These are phyloP conservation scores for Lethenteron reissneri DNA, from an alignment of 2,113 vertebrate genomes.

Conservation along the genomic window DNA sequence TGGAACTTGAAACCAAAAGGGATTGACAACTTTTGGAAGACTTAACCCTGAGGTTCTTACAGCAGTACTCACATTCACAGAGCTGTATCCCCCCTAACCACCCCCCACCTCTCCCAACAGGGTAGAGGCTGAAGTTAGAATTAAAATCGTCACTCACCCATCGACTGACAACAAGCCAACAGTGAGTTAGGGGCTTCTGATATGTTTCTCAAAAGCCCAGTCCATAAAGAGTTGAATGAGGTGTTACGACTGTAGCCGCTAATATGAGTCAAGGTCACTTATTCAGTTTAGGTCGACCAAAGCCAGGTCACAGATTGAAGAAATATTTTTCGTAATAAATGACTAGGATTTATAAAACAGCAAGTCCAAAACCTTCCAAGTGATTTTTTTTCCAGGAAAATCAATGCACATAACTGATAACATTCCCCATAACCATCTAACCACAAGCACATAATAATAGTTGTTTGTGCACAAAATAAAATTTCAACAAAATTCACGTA, in stretches of 20 bases:
- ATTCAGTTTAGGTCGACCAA: background rate
- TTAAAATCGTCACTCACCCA: background rate
- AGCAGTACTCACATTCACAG: background rate
- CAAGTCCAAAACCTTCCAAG: too few relatives aligned
- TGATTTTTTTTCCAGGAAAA: too few relatives aligned
- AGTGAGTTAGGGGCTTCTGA: background rate
- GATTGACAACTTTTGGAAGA: background rate
- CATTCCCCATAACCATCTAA: too few relatives aligned
- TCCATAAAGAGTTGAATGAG: background rate
- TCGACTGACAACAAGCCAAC: background rate
- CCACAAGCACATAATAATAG: too few relatives aligned
- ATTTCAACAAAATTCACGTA: too few relatives aligned
- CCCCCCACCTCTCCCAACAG: background rate
- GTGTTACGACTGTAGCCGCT: background rate
- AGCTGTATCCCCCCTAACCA: background rate
- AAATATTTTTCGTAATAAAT: background rate
- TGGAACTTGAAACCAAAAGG: background rate
- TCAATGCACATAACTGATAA: too few relatives aligned
- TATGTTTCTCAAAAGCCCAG: background rate
- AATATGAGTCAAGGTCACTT: background rate
- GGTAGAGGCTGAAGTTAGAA: conserved; percentile 1
- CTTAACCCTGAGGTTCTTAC: background rate
- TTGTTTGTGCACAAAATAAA: too few relatives aligned
- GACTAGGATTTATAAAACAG: too few relatives aligned
- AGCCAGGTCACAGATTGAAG: background rate